phyloP scores from a whole-genome alignment of 2,888 invertebrate species.

The Morpho achilles region DNA sequence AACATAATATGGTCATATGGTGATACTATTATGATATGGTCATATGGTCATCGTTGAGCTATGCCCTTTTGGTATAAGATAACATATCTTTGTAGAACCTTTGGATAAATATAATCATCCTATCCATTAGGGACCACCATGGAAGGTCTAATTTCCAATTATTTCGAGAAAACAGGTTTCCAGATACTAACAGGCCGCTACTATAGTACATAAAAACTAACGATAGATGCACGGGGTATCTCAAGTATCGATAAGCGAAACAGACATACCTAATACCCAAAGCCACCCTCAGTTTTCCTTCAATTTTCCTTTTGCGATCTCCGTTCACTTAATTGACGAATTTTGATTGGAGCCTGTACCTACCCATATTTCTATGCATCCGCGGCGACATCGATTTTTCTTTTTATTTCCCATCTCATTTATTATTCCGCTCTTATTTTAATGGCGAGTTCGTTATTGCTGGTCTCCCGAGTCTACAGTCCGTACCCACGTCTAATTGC shows the following conservation, averaged over 20 bases:
- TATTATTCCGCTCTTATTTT: conserved; percentile 76
- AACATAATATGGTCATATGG: too few relatives aligned
- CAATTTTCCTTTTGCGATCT: conserved; percentile 78
- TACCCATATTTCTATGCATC: conserved; percentile 71
- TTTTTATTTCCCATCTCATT: conserved; percentile 58
- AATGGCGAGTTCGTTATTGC: conserved; percentile 76
- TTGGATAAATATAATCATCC: too few relatives aligned
- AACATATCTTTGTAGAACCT: too few relatives aligned
- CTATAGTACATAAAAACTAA: too few relatives aligned
- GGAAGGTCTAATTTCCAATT: too few relatives aligned
- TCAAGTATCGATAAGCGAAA: too few relatives aligned
- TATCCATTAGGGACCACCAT: too few relatives aligned
- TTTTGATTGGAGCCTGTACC: conserved; percentile 72
- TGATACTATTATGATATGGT: too few relatives aligned
- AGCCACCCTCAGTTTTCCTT: conserved; percentile 73
- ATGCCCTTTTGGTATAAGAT: too few relatives aligned
- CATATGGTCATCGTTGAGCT: too few relatives aligned
- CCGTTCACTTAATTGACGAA: conserved; percentile 76
- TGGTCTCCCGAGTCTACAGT: conserved; percentile 40
- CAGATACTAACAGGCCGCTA: too few relatives aligned
- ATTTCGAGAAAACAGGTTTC: too few relatives aligned
- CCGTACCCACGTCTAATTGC: conserved; percentile 70
- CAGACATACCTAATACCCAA: conserved; percentile 40
- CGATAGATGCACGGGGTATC: background rate
- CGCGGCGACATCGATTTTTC: conserved; percentile 47